Evolutionary conservation across 2,888 invertebrate genomes (phyloP), one percentile per base, ranked within the genome.

Genomic region (Rotaria macrura): DNA sequence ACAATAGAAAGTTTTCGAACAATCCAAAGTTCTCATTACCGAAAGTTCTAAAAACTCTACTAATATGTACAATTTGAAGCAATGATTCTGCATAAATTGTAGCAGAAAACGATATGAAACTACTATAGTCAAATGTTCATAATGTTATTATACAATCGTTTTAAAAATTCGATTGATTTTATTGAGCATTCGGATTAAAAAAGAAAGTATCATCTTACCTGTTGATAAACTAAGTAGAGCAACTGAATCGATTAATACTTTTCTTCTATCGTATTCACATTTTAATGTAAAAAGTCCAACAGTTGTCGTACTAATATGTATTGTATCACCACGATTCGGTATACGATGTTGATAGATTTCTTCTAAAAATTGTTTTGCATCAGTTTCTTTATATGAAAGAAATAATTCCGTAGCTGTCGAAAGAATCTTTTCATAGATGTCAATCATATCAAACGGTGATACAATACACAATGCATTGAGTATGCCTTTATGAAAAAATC

Each of bases 251-350:
- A 79, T 79, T 14, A 79, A 43, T 79, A 43, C 25, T 79, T 79
- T 79, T 79, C 79, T 25, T 43, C 79, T 43, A 79, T 79, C 79
- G 43, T 79, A 43, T 43, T 79, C 79, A 43, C 79, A 79, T 79
- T 40, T 79, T 6, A 79, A 38, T 40, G 43, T 43, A 43, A n/a
- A 79, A 12, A 79, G 43, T 43, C 79, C 79, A 43, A 43, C 40
- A 6, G 79, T 43, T n/a, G 40, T 25, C 43, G 79, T 79, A 25
- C 23, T 43, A 10, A 79, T 79, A 43, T 43, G 54, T 23, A 85
- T 52, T n/a, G 85, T 83, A 38, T 85, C 85, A 65, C 85, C 85
- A 12, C 85, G 85, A 65, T 65, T 85, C 5, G 85, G 85, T 65
- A 84, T 72, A 17, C 65, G 65, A 49, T 85, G 83, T 34, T 84